Percentiles rank a stretch among this genome's conserved stretches.
phyloP scores from a whole-genome alignment of 2,797 vertebrate species.

The Sebastes miniatus region DNA sequence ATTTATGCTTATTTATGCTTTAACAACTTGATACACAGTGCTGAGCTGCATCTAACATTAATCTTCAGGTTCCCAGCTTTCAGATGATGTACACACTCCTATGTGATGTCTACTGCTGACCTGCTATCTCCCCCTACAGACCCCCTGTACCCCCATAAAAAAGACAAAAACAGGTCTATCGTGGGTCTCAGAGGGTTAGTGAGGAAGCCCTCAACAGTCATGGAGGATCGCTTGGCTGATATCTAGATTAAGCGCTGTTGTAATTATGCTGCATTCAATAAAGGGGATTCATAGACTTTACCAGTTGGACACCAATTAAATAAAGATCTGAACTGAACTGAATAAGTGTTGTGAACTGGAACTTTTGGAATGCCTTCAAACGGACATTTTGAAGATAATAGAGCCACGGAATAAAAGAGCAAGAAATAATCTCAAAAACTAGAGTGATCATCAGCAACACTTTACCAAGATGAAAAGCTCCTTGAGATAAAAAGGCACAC shows the following conservation, averaged over 20 bases:
- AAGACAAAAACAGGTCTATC: no score
- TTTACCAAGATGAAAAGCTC: background rate
- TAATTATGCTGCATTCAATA: background rate
- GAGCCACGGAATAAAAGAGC: background rate
- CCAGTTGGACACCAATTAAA: background rate
- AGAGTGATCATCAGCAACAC: background rate
- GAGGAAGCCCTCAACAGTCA: background rate
- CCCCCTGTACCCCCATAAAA: fast-evolving
- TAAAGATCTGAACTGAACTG: background rate
- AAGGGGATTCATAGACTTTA: background rate
- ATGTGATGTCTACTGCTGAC: no score
- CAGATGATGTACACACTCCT: no score
- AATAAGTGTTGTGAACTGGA: background rate
- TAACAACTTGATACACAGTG: no score
- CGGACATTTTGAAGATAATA: background rate
- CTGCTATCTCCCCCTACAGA: no score
- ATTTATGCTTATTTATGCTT: no score
- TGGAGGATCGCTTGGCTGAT: background rate
- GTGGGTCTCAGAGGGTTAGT: no score
- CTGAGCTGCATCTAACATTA: no score
- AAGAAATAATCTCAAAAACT: background rate
- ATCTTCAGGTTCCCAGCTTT: no score
- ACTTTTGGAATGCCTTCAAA: background rate
- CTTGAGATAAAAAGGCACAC: background rate
- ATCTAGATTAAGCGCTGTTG: background rate